A percentile compares a stretch with the other conserved stretches of the same genome.
Conservation (phyloP, 2,797 vertebrate species). For the Coregonus sp. region DNA sequence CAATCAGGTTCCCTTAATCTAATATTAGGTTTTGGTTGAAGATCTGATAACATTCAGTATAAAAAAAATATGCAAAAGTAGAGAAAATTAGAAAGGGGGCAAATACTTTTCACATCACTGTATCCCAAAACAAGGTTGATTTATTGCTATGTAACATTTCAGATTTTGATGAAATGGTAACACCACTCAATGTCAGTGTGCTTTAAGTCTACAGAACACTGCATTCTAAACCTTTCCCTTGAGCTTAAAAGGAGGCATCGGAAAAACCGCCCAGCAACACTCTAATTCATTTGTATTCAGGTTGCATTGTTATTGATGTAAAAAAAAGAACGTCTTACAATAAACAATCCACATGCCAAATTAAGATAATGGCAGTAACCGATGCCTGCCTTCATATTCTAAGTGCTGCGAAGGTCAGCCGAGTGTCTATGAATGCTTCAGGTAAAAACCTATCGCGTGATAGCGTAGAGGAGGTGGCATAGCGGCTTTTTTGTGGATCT, state of each 20-base stretch:
- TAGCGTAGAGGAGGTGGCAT: slow-evolving; percentile 33
- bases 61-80: too few relatives aligned
- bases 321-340: slow-evolving; percentile 53
- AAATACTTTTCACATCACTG: too few relatives aligned
- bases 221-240: slow-evolving; percentile 16
- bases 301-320: slow-evolving; percentile 52
- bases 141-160: too few relatives aligned
- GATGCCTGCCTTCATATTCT: slow-evolving; percentile 73
- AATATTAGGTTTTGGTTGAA: too few relatives aligned
- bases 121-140: too few relatives aligned
- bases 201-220: not conserved
- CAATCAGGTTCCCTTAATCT: too few relatives aligned
- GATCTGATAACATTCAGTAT: too few relatives aligned
- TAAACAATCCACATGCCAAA: slow-evolving; percentile 76
- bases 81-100: too few relatives aligned
- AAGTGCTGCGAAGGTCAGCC: slow-evolving; percentile 80
- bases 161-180: too few relatives aligned
- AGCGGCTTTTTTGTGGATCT: slow-evolving; percentile 61
- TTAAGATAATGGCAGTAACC: slow-evolving; percentile 79
- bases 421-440: slow-evolving; percentile 64
- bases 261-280: slow-evolving; percentile 20
- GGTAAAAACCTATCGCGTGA: slow-evolving; percentile 48
- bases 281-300: slow-evolving; percentile 68
- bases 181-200: too few relatives aligned
- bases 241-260: slow-evolving; percentile 29